These are phyloP conservation scores for Zoanthus sansibaricus DNA, from an alignment of 92 coral and sea anemone species.

Conservation along the genomic window DNA sequence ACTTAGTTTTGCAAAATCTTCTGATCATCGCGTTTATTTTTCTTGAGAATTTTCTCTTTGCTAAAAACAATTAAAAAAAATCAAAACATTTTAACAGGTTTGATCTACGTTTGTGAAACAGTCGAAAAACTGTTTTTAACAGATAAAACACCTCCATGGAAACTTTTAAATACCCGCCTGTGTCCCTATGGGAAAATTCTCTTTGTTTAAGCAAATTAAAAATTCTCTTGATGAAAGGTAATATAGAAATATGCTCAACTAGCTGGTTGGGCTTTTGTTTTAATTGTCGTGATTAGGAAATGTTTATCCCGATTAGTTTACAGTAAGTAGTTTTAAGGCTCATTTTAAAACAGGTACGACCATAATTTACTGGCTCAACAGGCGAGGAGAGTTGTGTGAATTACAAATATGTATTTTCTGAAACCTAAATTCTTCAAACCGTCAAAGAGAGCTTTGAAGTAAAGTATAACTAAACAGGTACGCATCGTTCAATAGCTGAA, in stretches of 20 bases:
- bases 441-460: too few species aligned
- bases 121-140: not conserved
- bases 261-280: constrained; percentile 1
- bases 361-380: not conserved
- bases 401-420: not conserved
- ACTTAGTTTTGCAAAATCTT: too few species aligned
- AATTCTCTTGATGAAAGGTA: constrained; percentile 16
- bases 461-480: too few species aligned
- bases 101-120: too few species aligned
- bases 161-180: not conserved
- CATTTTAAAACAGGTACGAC: not conserved
- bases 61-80: too few species aligned
- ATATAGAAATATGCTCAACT: constrained; percentile 15
- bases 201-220: constrained; percentile 29
- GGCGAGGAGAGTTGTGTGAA: not conserved
- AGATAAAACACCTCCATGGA: constrained; percentile 3
- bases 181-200: constrained; percentile 1
- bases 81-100: too few species aligned
- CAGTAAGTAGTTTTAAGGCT: not conserved
- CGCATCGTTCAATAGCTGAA: too few species aligned
- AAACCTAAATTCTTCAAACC: not conserved
- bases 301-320: not conserved
- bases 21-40: too few species aligned
- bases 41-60: too few species aligned
- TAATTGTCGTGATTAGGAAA: not conserved